These are phyloP conservation scores for Euura lappo DNA, from an alignment of 1,140 invertebrate genomes.

Conservation along the genomic window DNA sequence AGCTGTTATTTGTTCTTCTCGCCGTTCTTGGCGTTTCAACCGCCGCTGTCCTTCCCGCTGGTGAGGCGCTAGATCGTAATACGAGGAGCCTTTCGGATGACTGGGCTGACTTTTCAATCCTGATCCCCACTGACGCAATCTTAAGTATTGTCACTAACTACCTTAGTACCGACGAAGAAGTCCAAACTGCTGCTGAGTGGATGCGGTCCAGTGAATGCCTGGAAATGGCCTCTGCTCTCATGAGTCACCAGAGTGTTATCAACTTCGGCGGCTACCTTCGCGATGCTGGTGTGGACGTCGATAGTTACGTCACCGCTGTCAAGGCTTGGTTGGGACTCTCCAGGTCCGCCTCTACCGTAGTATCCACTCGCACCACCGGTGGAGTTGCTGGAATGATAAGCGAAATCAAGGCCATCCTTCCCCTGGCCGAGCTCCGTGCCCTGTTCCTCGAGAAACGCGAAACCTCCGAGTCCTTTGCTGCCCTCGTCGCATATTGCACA, in stretches of 20 bases:
- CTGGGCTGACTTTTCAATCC: neutral
- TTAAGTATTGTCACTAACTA: neutral
- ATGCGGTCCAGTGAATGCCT: slow-evolving; percentile 13
- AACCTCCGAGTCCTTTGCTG: slow-evolving; percentile 27
- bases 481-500: slow-evolving; percentile 26
- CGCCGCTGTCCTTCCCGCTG: neutral
- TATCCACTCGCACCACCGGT: slow-evolving; percentile 17
- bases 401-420: slow-evolving; percentile 28
- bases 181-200: slow-evolving; percentile 14
- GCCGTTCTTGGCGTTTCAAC: neutral
- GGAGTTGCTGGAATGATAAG: slow-evolving; percentile 31
- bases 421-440: slow-evolving; percentile 32
- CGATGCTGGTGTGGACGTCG: slow-evolving; percentile 18
- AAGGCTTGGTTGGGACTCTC: slow-evolving; percentile 1
- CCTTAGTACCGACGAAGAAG: slow-evolving; percentile 9
- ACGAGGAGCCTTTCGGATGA: neutral
- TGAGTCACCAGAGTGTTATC: slow-evolving; percentile 18
- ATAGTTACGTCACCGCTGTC: neutral
- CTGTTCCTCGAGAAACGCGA: slow-evolving; percentile 37
- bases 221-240: neutral
- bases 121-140: neutral
- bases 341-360: neutral
- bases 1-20: neutral
- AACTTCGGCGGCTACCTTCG: slow-evolving; percentile 12
- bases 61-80: neutral